phyloP scores from a whole-genome alignment of 2,113 vertebrate species.

The Carettochelys insculpta region DNA sequence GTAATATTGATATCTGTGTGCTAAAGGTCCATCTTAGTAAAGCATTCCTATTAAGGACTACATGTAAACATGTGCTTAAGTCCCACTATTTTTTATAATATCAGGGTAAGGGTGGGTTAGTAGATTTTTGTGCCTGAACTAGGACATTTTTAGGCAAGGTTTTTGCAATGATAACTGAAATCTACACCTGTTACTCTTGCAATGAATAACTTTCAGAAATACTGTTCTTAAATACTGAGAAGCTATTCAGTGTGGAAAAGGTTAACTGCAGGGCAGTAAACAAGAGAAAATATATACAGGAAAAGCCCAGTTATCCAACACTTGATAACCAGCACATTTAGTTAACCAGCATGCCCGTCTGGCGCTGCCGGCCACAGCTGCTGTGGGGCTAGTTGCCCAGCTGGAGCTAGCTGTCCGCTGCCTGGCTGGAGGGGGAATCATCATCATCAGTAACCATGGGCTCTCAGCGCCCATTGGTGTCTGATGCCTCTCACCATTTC shows the following conservation, averaged over 20 bases:
- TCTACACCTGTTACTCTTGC: accelerated
- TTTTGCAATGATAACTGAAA: not conserved
- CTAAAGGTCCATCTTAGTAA: not conserved
- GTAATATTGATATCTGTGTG: not conserved
- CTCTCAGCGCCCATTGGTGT: no score
- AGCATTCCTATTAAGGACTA: not conserved
- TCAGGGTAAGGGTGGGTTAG: not conserved
- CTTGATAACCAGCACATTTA: no score
- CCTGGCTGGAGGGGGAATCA: no score
- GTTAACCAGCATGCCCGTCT: no score
- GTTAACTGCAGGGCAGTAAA: not conserved
- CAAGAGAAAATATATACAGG: not conserved
- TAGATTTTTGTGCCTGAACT: not conserved
- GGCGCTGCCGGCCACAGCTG: no score
- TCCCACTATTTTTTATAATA: not conserved
- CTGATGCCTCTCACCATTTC: no score
- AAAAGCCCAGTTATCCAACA: no score
- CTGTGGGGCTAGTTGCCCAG: no score
- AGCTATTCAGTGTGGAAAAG: not conserved
- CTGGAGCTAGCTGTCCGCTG: no score
- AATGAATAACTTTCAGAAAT: not conserved
- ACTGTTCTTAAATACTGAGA: not conserved
- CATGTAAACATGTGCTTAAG: not conserved
- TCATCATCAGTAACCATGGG: no score
- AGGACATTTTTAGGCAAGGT: not conserved